phyloP scores from a whole-genome alignment of 2,797 vertebrate species.

The Lacerta viridis region DNA sequence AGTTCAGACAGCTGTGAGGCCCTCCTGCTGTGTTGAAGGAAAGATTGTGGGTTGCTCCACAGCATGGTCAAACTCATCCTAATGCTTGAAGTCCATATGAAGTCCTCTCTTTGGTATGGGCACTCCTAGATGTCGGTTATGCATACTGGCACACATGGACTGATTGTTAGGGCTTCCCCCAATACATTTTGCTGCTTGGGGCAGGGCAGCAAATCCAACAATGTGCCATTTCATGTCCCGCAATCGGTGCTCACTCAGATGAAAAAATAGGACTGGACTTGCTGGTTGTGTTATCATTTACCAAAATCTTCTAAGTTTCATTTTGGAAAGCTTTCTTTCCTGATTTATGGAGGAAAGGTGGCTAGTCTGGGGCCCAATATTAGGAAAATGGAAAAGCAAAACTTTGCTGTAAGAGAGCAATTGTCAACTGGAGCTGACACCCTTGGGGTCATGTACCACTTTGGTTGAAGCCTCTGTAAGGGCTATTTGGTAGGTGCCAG shows the following conservation, averaged over 20 bases:
- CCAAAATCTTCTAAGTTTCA: neutral
- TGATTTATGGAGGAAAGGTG: neutral
- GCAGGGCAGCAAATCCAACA: too few species aligned
- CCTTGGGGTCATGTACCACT: neutral
- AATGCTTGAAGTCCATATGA: neutral
- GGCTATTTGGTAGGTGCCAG: rapidly evolving
- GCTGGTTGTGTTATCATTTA: neutral
- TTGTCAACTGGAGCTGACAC: neutral
- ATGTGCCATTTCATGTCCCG: too few species aligned
- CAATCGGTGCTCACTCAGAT: too few species aligned
- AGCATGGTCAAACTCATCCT: neutral
- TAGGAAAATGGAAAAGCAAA: neutral
- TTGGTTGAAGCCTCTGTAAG: neutral
- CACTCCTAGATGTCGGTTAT: neutral
- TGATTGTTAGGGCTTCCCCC: neutral
- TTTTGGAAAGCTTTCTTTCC: neutral
- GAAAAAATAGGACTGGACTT: neutral
- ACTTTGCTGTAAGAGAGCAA: neutral
- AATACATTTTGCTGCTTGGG: neutral
- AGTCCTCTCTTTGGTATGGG: neutral
- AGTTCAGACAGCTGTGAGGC: neutral
- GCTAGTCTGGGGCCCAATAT: neutral
- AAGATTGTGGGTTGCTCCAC: neutral
- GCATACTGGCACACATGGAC: neutral
- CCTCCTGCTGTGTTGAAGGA: too few species aligned